phyloP scores from a whole-genome alignment of 2,888 invertebrate genomes.

The Drosophila macrothrix region DNA sequence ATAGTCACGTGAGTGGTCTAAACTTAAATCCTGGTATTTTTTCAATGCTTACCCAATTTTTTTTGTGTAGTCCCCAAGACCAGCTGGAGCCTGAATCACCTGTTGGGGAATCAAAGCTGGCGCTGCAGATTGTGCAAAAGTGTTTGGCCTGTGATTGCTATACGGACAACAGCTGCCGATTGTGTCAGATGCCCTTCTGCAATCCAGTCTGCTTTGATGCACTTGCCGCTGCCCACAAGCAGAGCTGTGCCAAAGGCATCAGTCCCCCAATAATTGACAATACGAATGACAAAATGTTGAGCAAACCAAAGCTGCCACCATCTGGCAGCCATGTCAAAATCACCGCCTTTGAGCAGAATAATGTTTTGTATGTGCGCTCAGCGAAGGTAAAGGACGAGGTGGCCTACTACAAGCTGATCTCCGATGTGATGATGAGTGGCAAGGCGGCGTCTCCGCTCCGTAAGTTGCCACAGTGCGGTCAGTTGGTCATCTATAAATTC shows the following conservation, averaged over 20 bases:
- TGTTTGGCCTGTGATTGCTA: constrained; percentile 45
- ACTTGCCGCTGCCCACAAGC: constrained; percentile 42
- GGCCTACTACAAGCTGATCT: constrained; percentile 69
- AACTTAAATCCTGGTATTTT: background rate
- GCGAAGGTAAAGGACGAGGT: constrained; percentile 62
- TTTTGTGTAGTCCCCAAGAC: constrained; percentile 7
- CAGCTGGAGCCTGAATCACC: background rate
- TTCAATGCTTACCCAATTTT: background rate
- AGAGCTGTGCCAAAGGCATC: constrained; percentile 30
- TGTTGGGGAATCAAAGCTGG: background rate
- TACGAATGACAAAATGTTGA: constrained; percentile 1
- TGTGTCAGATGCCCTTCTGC: constrained; percentile 73
- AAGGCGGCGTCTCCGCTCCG: constrained; percentile 54
- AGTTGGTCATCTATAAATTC: constrained; percentile 76
- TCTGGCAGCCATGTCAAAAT: constrained; percentile 73
- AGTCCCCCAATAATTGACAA: constrained; percentile 10
- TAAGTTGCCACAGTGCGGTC: constrained; percentile 72
- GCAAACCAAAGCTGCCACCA: constrained; percentile 57
- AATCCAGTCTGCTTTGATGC: constrained; percentile 73
- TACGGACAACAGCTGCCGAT: constrained; percentile 48
- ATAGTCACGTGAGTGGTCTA: constrained; percentile 61
- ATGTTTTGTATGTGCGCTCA: constrained; percentile 82
- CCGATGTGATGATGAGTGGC: constrained; percentile 57
- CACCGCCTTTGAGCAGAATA: constrained; percentile 80
- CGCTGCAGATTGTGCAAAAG: constrained; percentile 6